Evolutionary conservation across 2,888 invertebrate genomes (phyloP).

Genomic region (Ophion ventricosus): DNA sequence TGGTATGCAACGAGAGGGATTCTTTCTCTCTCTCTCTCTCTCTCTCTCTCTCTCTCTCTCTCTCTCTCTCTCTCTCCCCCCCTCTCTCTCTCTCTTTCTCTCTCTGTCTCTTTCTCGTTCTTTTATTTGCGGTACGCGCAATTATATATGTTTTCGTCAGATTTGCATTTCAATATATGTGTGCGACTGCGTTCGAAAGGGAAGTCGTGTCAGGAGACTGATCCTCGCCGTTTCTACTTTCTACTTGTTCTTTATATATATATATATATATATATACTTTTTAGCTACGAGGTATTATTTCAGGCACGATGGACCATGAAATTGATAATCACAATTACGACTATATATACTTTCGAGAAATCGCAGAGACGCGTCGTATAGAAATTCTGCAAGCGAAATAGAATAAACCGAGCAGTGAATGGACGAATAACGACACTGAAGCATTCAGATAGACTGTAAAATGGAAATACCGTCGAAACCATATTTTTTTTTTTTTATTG

Average conservation of each 20-base stretch:
- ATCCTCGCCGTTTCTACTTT: not conserved
- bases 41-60: no score
- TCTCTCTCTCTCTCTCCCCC: no score
- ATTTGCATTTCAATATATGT: not conserved
- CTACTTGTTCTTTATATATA: not conserved
- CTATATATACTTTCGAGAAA: not conserved
- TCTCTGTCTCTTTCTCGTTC: not conserved
- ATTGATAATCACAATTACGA: conserved; percentile 2
- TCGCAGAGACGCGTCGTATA: not conserved
- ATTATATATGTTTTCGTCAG: conserved; percentile 23
- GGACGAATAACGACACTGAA: no score
- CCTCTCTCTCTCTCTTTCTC: no score
- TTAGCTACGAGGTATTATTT: not conserved
- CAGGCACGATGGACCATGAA: conserved; percentile 37
- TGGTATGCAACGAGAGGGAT: not conserved
- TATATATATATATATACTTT: not conserved
- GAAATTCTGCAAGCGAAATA: no score
- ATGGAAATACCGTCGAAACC: no score
- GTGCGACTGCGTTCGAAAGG: not conserved
- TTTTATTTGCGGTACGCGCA: not conserved
- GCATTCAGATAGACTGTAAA: no score
- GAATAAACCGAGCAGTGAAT: no score
- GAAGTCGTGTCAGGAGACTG: not conserved
- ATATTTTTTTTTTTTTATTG: no score
- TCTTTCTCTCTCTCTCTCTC: no score